Conservation (phyloP, 2,113 vertebrate species). For the Dromiciops gliroides region DNA sequence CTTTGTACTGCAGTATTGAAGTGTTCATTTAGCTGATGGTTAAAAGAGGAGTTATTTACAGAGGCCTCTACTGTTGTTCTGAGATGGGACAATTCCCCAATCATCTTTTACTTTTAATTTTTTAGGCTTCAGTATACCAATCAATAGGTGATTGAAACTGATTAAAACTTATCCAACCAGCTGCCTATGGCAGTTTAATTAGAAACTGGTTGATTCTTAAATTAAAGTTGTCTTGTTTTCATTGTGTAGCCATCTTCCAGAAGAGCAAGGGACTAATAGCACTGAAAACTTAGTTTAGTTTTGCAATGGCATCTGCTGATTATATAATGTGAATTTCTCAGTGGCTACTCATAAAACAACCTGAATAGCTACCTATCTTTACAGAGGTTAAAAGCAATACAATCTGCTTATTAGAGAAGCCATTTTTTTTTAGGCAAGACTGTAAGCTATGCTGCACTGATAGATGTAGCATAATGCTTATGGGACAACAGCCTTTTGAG, state of each 20-base stretch:
- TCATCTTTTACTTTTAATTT: slow-evolving; percentile 92
- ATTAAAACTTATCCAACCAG: slow-evolving; percentile 92
- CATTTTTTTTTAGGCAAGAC: slow-evolving; percentile 13
- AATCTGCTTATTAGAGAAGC: not conserved
- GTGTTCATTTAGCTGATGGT: slow-evolving; percentile 93
- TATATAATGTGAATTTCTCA: not conserved
- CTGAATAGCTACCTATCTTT: slow-evolving; percentile 34
- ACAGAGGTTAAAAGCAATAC: slow-evolving; percentile 13
- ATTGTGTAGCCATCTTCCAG: slow-evolving; percentile 69
- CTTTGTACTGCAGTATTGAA: slow-evolving; percentile 90
- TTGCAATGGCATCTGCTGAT: slow-evolving; percentile 48
- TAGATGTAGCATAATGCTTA: not conserved
- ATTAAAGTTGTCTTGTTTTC: slow-evolving; percentile 87
- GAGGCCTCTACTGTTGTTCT: slow-evolving; percentile 86
- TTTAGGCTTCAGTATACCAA: slow-evolving; percentile 88
- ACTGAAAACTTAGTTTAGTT: slow-evolving; percentile 65
- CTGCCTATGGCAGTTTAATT: slow-evolving; percentile 90
- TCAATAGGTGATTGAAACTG: slow-evolving; percentile 91
- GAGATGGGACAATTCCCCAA: slow-evolving; percentile 89
- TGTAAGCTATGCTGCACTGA: not conserved
- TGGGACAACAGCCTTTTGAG: slow-evolving; percentile 17
- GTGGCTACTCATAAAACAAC: slow-evolving; percentile 9
- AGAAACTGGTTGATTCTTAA: slow-evolving; percentile 90
- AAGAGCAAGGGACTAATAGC: slow-evolving; percentile 64
- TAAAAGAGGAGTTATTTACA: slow-evolving; percentile 94